Evolutionary conservation across 2,888 invertebrate genomes (phyloP), one percentile per base, ranked within the genome.

Genomic region (Silvanus unidentatus): DNA sequence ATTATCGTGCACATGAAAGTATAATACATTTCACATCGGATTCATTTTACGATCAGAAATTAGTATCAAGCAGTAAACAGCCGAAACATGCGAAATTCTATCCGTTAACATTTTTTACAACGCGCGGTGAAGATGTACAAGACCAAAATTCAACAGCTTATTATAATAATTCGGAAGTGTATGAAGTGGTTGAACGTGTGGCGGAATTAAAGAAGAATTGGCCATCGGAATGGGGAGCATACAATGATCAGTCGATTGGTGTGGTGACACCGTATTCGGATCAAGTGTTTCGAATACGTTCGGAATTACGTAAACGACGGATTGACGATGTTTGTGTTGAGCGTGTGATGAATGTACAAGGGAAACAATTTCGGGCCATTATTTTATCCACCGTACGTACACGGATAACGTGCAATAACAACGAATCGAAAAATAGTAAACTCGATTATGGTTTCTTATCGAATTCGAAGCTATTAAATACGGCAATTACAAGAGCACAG

Each of bases 211-310:
- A 82, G 46, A 78, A 79, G 41, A 78, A 77, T 35, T 90, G 90
- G 90, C 89, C 89, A 0, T 69, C 75, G 1, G 75, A 80, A 1
- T 85, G 85, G 82, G 90, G 89, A 39, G 80, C 82, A 50, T 77
- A 83, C 40, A 79, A 81, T 53, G 88, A 88, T 56, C 82, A 81
- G 48, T 83, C 85, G 46, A 87, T 91, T 48, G 89, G 90, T 1
- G 86, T 91, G n/a, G 81, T 91, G 69, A 84, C 88, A 0, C 88
- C 88, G 1, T 91, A 90, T 67, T 79, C 86, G 1, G 90, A 90
- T 70, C 91, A 91, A 74, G 80, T 80, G 2, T 79, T 81, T 55
- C 76, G 85, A 50, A 88, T 91, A 50, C 77, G 90, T 45, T 79
- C 80, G 16, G 88, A 88, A 60, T 69, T 91, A 43, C 74, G 88